These are phyloP conservation scores for Buceros bicornis DNA, from an alignment of 2,797 vertebrate species.

Conservation along the genomic window DNA sequence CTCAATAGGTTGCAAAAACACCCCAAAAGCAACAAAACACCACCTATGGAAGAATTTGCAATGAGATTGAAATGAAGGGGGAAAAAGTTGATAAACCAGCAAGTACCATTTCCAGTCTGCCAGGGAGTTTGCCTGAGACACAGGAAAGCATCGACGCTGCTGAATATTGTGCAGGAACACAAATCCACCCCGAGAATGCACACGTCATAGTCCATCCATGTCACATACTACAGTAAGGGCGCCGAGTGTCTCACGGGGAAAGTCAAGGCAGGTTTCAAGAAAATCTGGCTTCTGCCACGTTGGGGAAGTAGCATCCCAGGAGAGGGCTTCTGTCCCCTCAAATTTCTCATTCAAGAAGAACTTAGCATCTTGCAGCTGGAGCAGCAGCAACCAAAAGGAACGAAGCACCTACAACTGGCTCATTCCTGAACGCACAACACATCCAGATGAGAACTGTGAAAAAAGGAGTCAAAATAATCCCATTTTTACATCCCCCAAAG, in stretches of 20 bases:
- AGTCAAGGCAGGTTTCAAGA: not conserved
- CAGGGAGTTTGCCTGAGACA: not conserved
- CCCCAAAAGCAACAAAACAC: not conserved
- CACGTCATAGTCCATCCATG: rapidly evolving
- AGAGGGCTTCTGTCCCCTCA: not conserved
- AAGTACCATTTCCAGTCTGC: not conserved
- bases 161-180: not conserved
- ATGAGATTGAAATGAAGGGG: not conserved
- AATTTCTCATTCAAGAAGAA: not conserved
- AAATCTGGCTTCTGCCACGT: rapidly evolving
- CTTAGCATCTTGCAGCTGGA: not conserved
- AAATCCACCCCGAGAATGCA: rapidly evolving
- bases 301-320: not conserved
- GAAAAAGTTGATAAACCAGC: rapidly evolving
- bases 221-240: not conserved
- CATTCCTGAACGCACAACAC: not conserved
- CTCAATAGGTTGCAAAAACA: rapidly evolving
- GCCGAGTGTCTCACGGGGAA: not conserved
- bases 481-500: not conserved
- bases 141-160: not conserved
- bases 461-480: not conserved
- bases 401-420: not conserved
- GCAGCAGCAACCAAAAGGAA: not conserved
- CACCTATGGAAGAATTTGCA: not conserved
- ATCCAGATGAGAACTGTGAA: not conserved